These are phyloP conservation scores for Aricia artaxerxes DNA, from an alignment of 2,888 invertebrate species.

Conservation along the genomic window DNA sequence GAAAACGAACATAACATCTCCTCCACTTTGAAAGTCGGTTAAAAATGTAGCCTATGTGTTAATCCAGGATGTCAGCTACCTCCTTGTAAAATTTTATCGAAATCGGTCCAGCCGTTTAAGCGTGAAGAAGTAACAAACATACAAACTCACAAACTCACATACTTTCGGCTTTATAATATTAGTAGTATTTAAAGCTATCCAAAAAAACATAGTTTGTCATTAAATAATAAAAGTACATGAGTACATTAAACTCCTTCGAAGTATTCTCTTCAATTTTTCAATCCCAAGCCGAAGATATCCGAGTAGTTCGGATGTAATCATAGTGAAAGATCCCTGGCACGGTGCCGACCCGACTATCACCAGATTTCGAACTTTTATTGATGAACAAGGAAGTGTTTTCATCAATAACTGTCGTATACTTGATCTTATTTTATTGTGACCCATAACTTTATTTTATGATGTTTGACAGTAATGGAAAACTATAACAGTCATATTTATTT, in stretches of 20 bases:
- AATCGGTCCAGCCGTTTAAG: too few relatives aligned
- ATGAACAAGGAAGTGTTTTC: slow-evolving; percentile 4
- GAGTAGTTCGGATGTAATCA: slow-evolving; percentile 18
- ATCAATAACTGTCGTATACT: slow-evolving; percentile 2
- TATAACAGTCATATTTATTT: too few relatives aligned
- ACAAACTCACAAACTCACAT: too few relatives aligned
- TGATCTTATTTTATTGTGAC: neutral
- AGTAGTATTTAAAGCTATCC: too few relatives aligned
- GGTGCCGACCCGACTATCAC: neutral
- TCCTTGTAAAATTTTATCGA: too few relatives aligned
- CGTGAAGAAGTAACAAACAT: too few relatives aligned
- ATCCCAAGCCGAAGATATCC: slow-evolving; percentile 4
- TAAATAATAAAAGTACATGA: neutral
- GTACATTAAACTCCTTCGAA: neutral
- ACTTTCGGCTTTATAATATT: too few relatives aligned
- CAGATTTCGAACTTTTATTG: slow-evolving; percentile 5
- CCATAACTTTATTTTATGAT: neutral
- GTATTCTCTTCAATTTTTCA: neutral
- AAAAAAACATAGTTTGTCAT: too few relatives aligned
- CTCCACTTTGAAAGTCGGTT: too few relatives aligned
- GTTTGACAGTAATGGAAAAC: neutral
- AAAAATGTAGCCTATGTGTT: too few relatives aligned
- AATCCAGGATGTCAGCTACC: too few relatives aligned
- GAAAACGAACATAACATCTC: too few relatives aligned
- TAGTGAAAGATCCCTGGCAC: slow-evolving; percentile 2